Evolutionary conservation across 2,797 vertebrate species (phyloP), one percentile per base, ranked within the genome.

Genomic region (Phrynocephalus vlangalii): DNA sequence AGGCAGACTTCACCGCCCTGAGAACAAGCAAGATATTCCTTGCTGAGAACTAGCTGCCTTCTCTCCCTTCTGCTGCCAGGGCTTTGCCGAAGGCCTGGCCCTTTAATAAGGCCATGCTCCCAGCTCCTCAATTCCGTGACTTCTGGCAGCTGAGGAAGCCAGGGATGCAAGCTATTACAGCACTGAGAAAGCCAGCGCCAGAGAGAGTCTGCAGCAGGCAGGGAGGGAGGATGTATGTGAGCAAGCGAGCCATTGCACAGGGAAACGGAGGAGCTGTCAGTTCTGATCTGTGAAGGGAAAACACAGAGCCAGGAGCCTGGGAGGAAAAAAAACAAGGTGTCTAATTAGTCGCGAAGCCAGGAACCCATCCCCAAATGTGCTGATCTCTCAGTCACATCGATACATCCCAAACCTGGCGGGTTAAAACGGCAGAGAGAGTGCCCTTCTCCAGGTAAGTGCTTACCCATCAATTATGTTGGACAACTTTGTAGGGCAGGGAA

Each of bases 61-160:
- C 67, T 75, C 18, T 77, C 30, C 88, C 72, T 15, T 2, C 0
- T 88, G 88, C 78, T 50, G 70, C 63, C 0, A 83, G 15, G 87
- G 86, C 78, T 30, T 11, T 68, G 30, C 18, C 6, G 87, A 88
- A 90, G 71, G 84, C 85, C 91, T 96, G 93, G 95, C 95, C 93
- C 95, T 96, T 96, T 96, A 96, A 96, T 30, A 92, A 95, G 95
- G 94, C 94, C 91, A 94, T 91, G 94, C 94, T 94, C 93, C 94
- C 90, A 96, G 91, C 92, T 88, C 93, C 93, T 93, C 91, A 10
- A 44, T 81, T 50, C 50, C 82, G 50, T 82, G 30, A 90, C 94
- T 88, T 92, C 93, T 95, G 94, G 52, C 92, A 92, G 92, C 89
- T 44, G 93, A 89, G 94, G 67, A 93, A 88, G 90, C 2, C 38